Percentiles rank a stretch among this genome's conserved stretches.
Conservation (phyloP, 2,797 vertebrate species). For the Stomatorhinus walkeri region DNA sequence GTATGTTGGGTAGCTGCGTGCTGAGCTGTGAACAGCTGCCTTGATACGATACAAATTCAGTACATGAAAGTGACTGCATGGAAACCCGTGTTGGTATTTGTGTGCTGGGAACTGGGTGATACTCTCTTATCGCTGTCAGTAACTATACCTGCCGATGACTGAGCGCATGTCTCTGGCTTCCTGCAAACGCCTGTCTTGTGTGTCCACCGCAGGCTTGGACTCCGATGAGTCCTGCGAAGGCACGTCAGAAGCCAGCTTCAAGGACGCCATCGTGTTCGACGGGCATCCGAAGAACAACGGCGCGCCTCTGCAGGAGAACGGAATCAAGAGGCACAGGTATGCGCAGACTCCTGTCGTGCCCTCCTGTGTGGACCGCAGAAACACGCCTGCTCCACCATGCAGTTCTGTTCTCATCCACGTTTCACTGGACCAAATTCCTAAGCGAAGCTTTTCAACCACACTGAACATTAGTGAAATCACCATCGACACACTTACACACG, state of each 20-base stretch:
- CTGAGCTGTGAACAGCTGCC: background rate
- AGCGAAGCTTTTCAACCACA: background rate
- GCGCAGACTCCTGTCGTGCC: constrained; percentile 39
- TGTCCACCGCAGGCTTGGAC: constrained; percentile 76
- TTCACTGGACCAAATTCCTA: background rate
- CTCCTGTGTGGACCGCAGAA: background rate
- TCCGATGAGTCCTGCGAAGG: constrained; percentile 90
- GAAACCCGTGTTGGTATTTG: background rate
- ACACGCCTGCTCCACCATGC: background rate
- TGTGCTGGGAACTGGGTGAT: background rate
- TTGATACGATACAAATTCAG: background rate
- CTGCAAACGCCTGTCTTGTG: background rate
- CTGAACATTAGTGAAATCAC: background rate
- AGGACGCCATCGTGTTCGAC: constrained; percentile 64
- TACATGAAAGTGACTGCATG: background rate
- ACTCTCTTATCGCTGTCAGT: background rate
- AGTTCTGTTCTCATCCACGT: background rate
- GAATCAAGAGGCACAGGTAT: constrained; percentile 83
- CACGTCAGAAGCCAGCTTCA: constrained; percentile 77
- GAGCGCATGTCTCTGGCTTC: background rate
- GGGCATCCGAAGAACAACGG: constrained; percentile 64
- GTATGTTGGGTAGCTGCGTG: background rate
- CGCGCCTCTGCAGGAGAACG: constrained; percentile 74
- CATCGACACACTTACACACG: background rate
- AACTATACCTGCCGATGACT: background rate